phyloP scores from a whole-genome alignment of 1,140 invertebrate species.

The Diorhabda sublineata region DNA sequence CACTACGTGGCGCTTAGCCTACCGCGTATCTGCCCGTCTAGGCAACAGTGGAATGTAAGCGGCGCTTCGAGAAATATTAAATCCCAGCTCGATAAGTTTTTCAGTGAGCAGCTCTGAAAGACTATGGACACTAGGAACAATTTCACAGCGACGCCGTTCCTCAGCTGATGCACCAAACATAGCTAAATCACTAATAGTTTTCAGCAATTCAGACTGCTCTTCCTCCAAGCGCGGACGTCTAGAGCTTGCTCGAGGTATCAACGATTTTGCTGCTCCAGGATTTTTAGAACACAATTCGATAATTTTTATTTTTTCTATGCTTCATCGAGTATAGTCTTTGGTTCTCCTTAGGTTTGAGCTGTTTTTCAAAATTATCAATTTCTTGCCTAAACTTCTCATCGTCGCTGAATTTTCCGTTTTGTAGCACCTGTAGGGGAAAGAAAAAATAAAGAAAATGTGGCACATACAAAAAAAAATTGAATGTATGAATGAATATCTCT shows the following conservation, averaged over 20 bases:
- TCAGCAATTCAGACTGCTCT: neutral
- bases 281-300: slow-evolving; percentile 4
- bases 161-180: too few species aligned
- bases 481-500: too few species aligned
- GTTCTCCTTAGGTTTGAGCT: slow-evolving; percentile 10
- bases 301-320: neutral
- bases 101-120: too few species aligned
- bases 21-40: too few species aligned
- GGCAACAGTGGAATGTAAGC: too few species aligned
- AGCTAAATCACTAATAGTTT: too few species aligned
- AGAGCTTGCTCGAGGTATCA: neutral
- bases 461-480: neutral
- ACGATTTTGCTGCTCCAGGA: neutral
- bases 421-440: neutral
- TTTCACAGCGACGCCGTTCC: too few species aligned
- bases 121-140: too few species aligned
- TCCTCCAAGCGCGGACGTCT: neutral
- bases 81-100: too few species aligned
- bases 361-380: slow-evolving; percentile 10
- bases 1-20: too few species aligned
- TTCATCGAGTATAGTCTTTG: neutral
- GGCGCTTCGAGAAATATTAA: too few species aligned
- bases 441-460: slow-evolving; percentile 3
- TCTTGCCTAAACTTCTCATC: neutral
- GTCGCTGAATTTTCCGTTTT: slow-evolving; percentile 3